These are phyloP conservation scores for Cecidostiba fungosa DNA, from an alignment of 2,888 invertebrate genomes.

Conservation along the genomic window DNA sequence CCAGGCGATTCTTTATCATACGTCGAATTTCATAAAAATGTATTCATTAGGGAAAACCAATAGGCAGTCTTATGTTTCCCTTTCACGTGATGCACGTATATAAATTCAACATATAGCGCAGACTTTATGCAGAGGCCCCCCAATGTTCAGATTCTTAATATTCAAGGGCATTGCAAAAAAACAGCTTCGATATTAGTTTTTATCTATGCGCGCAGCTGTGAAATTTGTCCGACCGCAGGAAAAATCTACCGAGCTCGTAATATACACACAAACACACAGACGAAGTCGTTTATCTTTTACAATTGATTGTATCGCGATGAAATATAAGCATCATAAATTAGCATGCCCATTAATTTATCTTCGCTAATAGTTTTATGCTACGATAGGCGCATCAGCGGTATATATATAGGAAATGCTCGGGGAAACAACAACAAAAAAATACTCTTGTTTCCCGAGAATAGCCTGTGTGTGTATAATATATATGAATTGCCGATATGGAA, in stretches of 20 bases:
- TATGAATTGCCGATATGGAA: slow-evolving; percentile 38
- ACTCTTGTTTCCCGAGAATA: not conserved
- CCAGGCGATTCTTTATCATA: no score
- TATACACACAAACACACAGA: no score
- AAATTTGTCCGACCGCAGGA: not conserved
- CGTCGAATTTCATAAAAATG: no score
- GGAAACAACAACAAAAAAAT: not conserved
- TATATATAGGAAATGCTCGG: not conserved
- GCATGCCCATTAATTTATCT: not conserved
- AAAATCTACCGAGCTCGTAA: not conserved
- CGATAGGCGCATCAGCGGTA: not conserved
- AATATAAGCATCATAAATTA: not conserved
- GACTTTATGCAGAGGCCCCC: no score
- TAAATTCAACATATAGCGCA: no score
- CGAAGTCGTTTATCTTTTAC: not conserved
- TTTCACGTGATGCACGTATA: no score
- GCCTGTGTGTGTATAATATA: not conserved
- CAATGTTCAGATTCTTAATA: no score
- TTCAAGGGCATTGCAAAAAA: no score
- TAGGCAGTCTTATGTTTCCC: no score
- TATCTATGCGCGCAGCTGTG: not conserved
- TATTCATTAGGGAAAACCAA: no score
- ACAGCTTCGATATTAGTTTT: no score
- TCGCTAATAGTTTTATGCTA: not conserved
- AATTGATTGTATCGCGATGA: not conserved